These are phyloP conservation scores for Synchiropus splendidus DNA, from an alignment of 2,113 vertebrate genomes.

Conservation along the genomic window DNA sequence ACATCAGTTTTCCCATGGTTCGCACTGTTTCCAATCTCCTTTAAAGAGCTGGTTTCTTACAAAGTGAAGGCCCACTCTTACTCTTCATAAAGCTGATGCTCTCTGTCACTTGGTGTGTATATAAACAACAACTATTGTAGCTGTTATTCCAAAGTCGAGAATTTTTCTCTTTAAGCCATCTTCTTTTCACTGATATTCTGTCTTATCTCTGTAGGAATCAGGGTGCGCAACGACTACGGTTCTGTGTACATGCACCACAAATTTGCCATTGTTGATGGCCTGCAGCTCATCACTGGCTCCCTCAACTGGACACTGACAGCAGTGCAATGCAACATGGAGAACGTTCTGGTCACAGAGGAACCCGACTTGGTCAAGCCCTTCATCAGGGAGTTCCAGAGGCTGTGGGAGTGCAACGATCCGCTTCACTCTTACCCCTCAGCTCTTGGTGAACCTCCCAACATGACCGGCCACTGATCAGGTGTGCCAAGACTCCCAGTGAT, in stretches of 20 bases:
- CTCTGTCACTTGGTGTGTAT: no score
- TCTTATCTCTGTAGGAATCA: slow-evolving; percentile 68
- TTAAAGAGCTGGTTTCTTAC: no score
- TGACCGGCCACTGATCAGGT: neutral
- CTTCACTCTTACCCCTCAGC: neutral
- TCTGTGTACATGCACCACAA: slow-evolving; percentile 89
- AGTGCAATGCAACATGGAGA: slow-evolving; percentile 84
- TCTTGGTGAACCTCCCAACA: fast-evolving
- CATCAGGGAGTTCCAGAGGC: slow-evolving; percentile 73
- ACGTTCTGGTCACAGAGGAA: slow-evolving; percentile 77
- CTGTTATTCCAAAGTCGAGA: no score
- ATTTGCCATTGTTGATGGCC: slow-evolving; percentile 79
- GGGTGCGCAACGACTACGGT: slow-evolving; percentile 70
- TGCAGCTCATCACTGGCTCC: slow-evolving; percentile 81
- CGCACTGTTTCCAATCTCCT: no score
- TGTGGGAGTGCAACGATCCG: slow-evolving; percentile 80
- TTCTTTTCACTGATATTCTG: no score
- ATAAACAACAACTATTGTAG: no score
- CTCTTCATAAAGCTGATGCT: no score
- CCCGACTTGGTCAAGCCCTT: slow-evolving; percentile 71
- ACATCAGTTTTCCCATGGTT: no score
- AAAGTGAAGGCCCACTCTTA: no score
- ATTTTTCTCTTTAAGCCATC: no score
- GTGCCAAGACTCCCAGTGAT: no score
- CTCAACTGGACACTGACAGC: slow-evolving; percentile 90